A percentile compares a stretch with the other conserved stretches of the same genome.
Conservation (phyloP, 2,888 invertebrate genomes). For the Hyppa rectilinea region DNA sequence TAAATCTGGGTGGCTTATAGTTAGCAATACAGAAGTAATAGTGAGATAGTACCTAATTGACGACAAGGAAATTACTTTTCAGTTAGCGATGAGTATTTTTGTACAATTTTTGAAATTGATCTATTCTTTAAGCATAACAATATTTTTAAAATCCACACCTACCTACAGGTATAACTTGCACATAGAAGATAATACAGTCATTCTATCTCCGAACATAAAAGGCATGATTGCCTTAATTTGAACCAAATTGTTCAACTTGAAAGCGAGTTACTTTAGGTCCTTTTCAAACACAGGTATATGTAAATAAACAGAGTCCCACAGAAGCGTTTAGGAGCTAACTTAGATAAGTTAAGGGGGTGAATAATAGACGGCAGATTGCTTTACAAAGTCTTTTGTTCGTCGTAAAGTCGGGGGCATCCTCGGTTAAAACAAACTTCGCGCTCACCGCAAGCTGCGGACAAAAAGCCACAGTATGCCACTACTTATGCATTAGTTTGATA, state of each 20-base stretch:
- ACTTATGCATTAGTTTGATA: conserved; percentile 36
- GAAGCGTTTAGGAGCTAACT: conserved; percentile 66
- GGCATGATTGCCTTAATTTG: conserved; percentile 67
- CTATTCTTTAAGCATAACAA: too few species aligned
- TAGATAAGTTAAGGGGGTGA: conserved; percentile 73
- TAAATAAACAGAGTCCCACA: conserved; percentile 69
- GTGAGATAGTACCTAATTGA: too few species aligned
- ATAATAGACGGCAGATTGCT: conserved; percentile 77
- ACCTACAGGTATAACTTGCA: conserved; percentile 2
- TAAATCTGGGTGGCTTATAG: too few species aligned
- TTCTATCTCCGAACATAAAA: conserved; percentile 54
- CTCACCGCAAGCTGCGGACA: conserved; percentile 54
- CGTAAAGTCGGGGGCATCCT: conserved; percentile 67
- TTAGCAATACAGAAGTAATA: too few species aligned
- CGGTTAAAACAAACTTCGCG: conserved; percentile 70
- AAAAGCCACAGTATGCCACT: conserved; percentile 42
- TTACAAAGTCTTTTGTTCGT: conserved; percentile 76
- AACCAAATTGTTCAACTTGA: conserved; percentile 68
- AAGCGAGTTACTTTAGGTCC: conserved; percentile 63
- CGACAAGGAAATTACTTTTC: too few species aligned
- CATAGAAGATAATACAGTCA: conserved; percentile 47
- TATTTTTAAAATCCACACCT: conserved; percentile 2
- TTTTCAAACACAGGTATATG: conserved; percentile 70
- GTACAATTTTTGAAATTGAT: too few species aligned
- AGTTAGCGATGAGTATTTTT: too few species aligned